Evolutionary conservation across 2,888 invertebrate species (phyloP), one percentile per base, ranked within the genome.

Genomic region (Luperina nickerlii): DNA sequence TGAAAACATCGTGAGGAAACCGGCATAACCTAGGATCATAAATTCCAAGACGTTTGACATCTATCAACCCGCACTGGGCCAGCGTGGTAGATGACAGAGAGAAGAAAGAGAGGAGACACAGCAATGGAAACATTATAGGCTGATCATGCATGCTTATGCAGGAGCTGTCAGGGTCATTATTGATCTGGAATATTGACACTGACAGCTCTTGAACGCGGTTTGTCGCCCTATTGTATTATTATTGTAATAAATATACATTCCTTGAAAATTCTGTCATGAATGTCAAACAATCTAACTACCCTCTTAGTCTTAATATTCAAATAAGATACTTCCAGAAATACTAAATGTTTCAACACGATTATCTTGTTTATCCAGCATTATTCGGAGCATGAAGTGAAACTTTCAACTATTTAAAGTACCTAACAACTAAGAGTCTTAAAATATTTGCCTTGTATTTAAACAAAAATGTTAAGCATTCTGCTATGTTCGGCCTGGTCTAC

Each of bases 331-430:
- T 74, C 24, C 4, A 62, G 11, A 81, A 74, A 75, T 60, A 76
- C 82, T 65, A 62, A 86, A 83, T 71, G 74, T 82, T 79, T 76
- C 62, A 76, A 74, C 74, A 77, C 76, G 62, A 87, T 85, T 74
- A 79, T 82, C 79, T 82, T 75, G 70, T 81, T 85, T 57, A 79
- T 86, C 81, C 74, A 77, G 45, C 54, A 70, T 60, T 83, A 87
- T 83, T 79, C 48, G 65, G 67, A 79, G 82, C 82, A 74, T 87
- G 67, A 79, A 82, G 60, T 62, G 63, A 62, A 87, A 83, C 70
- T 82, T 83, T 62, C 60, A 85, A 81, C 85, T 83, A 85, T 85
- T 83, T 81, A 78, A 69, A 77, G 74, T 70, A 38, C 38, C 38
- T 38, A 67, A 75, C 63, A 84, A 72, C 77, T 74, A 72, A 13